Percentiles rank a stretch among this genome's conserved stretches.
phyloP scores from a whole-genome alignment of 1,140 invertebrate genomes.

The Hypsibius dujardini region DNA sequence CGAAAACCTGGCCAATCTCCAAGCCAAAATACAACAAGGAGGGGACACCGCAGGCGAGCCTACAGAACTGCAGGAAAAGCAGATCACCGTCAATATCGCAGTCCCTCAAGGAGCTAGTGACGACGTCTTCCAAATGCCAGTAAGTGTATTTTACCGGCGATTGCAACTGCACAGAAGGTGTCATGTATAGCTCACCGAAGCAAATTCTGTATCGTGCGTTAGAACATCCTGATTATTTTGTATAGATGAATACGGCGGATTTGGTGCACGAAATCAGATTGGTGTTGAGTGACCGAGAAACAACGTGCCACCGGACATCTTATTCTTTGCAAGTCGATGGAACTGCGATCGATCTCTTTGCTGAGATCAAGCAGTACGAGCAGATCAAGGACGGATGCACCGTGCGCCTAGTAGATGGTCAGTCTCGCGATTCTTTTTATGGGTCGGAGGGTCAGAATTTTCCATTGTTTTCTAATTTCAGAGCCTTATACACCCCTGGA shows the following conservation, averaged over 20 bases:
- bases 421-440: too few species aligned
- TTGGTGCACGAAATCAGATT: slow-evolving; percentile 97
- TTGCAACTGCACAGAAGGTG: too few species aligned
- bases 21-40: background rate
- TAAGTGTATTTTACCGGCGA: background rate
- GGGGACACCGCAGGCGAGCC: background rate
- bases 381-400: slow-evolving; percentile 81
- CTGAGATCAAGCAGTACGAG: slow-evolving; percentile 87
- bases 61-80: background rate
- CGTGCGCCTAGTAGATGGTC: slow-evolving; percentile 57
- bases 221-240: background rate
- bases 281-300: slow-evolving; percentile 87
- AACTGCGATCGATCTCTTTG: slow-evolving; percentile 85
- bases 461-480: slow-evolving; percentile 46
- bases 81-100: background rate
- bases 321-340: slow-evolving; percentile 89
- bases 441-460: background rate
- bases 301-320: slow-evolving; percentile 91
- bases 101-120: background rate
- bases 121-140: slow-evolving; percentile 8
- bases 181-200: too few species aligned
- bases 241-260: slow-evolving; percentile 83
- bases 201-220: too few species aligned
- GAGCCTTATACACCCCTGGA: slow-evolving; percentile 95
- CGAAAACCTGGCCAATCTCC: background rate